Evolutionary conservation across 1,140 invertebrate genomes (phyloP).

Genomic region (Drosophila jambulina): DNA sequence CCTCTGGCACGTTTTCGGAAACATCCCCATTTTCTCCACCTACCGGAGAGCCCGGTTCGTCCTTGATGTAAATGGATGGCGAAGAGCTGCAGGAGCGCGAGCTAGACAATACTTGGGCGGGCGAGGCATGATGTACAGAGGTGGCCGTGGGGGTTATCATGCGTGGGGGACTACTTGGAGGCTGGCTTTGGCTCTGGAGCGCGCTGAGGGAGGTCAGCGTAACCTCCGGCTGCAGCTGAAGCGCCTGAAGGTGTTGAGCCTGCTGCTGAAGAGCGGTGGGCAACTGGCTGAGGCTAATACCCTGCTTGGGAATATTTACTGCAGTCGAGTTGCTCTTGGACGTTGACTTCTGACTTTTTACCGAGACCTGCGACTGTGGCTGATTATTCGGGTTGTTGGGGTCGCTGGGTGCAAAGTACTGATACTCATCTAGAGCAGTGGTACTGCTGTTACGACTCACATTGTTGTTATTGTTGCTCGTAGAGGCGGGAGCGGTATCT

Average conservation of each 20-base stretch:
- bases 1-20: constrained; percentile 9
- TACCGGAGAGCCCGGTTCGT: constrained; percentile 68
- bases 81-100: constrained; percentile 76
- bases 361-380: constrained; percentile 4
- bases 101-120: constrained; percentile 45
- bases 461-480: constrained; percentile 35
- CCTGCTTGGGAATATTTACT: neutral
- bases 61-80: constrained; percentile 81
- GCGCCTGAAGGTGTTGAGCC: constrained; percentile 62
- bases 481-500: constrained; percentile 1
- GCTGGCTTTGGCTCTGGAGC: constrained; percentile 25
- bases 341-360: neutral
- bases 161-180: constrained; percentile 5
- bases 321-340: constrained; percentile 1
- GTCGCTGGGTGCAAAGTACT: constrained; percentile 82
- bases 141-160: constrained; percentile 4
- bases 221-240: constrained; percentile 68
- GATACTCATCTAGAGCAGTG: constrained; percentile 71
- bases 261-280: constrained; percentile 55
- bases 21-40: constrained; percentile 17
- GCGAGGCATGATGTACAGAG: constrained; percentile 11
- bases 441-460: constrained; percentile 56
- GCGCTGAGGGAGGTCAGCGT: constrained; percentile 56
- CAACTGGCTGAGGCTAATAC: constrained; percentile 49
- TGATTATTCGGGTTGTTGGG: constrained; percentile 82